Base-by-base conservation (phyloP, 2,888 invertebrate genomes). In the Epistrophe grossulariae region DNA sequence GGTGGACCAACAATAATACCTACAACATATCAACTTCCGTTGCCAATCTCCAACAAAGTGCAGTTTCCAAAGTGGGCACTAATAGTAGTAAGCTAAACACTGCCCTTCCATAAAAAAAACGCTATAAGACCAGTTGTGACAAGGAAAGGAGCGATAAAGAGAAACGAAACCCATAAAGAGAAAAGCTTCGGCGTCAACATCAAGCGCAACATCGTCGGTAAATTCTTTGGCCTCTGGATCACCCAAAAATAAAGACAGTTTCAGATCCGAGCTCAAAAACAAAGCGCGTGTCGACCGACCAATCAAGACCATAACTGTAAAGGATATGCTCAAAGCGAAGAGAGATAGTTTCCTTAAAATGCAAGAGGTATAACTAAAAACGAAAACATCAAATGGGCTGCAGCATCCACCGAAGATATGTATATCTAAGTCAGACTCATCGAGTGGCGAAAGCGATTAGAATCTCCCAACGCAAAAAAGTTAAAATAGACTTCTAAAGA, bases 311-410 rank as follows among this genome's bases (percentile, higher is more conserved):
- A 93, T 92, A 31, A 93, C 93, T 0, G 92, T 93, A 0, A 93
- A 93, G 77, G 93, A 93, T 85, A 93, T 93, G 93, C 89, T 93
- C 1, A 92, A 93, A 82, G 92, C 93, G 10, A 92, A 93, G 84
- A 90, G 93, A 19, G 93, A 93, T 84, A 92, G 89, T 88, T 92
- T 92, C 83, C 90, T 92, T 0, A 92, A 93, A 88, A 91, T 91
- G 77, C 92, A 93, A 89, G 91, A 90, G 40, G 90, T 89, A 50
- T 88, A 87, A 62, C 55, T 81, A 24, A 89, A 85, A 48, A 89
- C 84, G 2, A 89, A 89, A 76, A 77, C 85, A 6, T 78, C 89
- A 4, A 92, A 92, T 68, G 91, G 92, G 89, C 84, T n/a, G 80
- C 90, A 40, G 90, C 89, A 2, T 89, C 91, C 0, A 89, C 89